phyloP scores from a whole-genome alignment of 2,113 vertebrate species.

The Zingel zingel region DNA sequence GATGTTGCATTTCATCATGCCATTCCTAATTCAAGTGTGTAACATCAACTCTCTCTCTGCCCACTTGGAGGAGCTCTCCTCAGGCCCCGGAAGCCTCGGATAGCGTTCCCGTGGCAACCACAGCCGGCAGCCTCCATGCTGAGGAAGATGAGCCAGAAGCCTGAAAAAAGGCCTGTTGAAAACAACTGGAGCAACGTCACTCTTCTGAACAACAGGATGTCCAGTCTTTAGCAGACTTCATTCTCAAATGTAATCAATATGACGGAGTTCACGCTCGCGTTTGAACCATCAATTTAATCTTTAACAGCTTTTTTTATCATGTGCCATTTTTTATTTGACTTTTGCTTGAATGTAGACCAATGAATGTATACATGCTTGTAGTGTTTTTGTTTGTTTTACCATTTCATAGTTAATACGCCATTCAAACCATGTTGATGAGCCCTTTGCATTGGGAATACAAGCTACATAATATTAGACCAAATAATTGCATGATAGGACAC shows the following conservation, averaged over 20 bases:
- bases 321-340: background rate
- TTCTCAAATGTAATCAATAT: conserved; percentile 6
- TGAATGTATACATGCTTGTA: background rate
- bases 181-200: conserved; percentile 27
- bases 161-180: conserved; percentile 37
- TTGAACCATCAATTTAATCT: background rate
- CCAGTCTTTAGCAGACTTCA: background rate
- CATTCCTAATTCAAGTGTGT: background rate
- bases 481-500: background rate
- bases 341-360: background rate
- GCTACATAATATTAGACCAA: background rate
- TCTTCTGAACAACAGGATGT: conserved; percentile 17
- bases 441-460: background rate
- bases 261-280: background rate
- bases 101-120: conserved; percentile 51
- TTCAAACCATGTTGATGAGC: background rate
- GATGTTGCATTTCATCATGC: background rate
- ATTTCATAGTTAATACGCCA: background rate
- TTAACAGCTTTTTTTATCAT: background rate
- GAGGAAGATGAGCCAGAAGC: conserved; percentile 38
- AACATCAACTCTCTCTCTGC: conserved; percentile 1
- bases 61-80: conserved; percentile 61
- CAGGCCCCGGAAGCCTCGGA: conserved; percentile 25
- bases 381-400: background rate
- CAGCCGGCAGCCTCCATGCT: conserved; percentile 11